A percentile compares a stretch with the other conserved stretches of the same genome.
Evolutionary conservation across 92 coral and sea anemone species (phyloP).

Genomic region (Pocillopora meandrina): DNA sequence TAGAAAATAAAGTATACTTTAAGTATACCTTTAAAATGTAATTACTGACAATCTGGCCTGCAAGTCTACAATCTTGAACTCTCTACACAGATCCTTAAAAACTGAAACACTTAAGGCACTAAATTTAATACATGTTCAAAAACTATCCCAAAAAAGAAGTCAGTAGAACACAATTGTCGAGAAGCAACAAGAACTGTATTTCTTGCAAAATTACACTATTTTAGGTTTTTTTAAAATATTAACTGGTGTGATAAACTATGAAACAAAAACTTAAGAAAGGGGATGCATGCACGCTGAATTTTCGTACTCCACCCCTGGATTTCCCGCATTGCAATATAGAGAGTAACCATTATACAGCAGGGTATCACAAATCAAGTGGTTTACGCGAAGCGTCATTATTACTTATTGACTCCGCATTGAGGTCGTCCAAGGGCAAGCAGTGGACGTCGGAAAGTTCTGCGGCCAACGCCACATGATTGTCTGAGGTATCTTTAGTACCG

Average conservation of each 20-base stretch:
- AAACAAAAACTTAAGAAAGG: conserved; percentile 18
- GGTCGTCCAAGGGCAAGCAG: no score
- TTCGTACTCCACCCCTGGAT: conserved; percentile 7
- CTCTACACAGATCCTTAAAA: not conserved
- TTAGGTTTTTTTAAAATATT: not conserved
- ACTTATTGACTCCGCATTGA: no score
- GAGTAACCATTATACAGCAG: not conserved
- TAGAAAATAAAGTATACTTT: conserved; percentile 22
- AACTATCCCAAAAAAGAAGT: conserved; percentile 4
- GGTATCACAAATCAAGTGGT: no score
- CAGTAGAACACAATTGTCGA: conserved; percentile 14
- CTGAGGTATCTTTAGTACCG: no score
- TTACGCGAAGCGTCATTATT: no score
- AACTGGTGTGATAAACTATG: conserved; percentile 9
- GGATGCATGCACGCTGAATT: conserved; percentile 3
- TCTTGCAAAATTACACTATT: conserved; percentile 20
- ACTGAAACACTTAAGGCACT: not conserved
- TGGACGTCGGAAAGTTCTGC: no score
- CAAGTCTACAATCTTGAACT: not conserved
- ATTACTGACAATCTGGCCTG: conserved; percentile 11
- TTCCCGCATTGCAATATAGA: not conserved
- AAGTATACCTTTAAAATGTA: conserved; percentile 16
- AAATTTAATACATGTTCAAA: not conserved
- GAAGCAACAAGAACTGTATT: conserved; percentile 34
- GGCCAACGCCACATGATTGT: no score